Base-by-base conservation (phyloP, 2,113 vertebrate species). In the Phyllostomus hastatus region DNA sequence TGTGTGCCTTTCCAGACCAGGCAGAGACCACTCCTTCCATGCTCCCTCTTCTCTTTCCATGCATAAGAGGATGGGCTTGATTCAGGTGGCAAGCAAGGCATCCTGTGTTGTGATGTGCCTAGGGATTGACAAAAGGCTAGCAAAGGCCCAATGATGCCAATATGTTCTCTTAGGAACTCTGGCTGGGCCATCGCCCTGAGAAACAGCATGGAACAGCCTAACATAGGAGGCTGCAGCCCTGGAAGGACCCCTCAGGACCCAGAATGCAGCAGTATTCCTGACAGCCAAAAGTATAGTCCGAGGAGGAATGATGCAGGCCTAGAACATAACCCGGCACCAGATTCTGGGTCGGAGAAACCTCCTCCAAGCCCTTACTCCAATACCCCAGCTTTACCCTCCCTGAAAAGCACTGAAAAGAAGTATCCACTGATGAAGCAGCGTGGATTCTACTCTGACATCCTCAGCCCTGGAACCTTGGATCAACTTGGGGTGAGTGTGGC, bases 401-500 rank as follows among this genome's bases (percentile, higher is more conserved):
- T 64, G 67, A 43, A 91, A 0, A 26, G 54, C 41, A 46, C 84
- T 15, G 95, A 96, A 50, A 94, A 97, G 81, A 98, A 95, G 85
- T 96, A 97, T 81, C 98, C 96, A 0, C 5, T 95, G 20, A 98
- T 97, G 73, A 98, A 98, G 92, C 98, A 98, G 96, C 98, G 84
- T 8, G 98, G 97, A 5, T 96, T 98, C 96, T 99, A 98, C 90
- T 98, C 99, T 12, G 98, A 99, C 22, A 94, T 97, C 52, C 96
- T 99, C 86, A 70, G 92, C 91, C 82, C 98, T 66, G 97, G 97
- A 95, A 61, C 98, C 43, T 97, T 97, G 82, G 83, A 50, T 26
- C 94, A 98, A 35, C 97, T 97, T 0, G 88, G 92, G 97, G 99
- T 99, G 97, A 99, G 98, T 97, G 31, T 87, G 86, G 91, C 17